phyloP scores from a whole-genome alignment of 2,888 invertebrate genomes.

The Conus canariensis region DNA sequence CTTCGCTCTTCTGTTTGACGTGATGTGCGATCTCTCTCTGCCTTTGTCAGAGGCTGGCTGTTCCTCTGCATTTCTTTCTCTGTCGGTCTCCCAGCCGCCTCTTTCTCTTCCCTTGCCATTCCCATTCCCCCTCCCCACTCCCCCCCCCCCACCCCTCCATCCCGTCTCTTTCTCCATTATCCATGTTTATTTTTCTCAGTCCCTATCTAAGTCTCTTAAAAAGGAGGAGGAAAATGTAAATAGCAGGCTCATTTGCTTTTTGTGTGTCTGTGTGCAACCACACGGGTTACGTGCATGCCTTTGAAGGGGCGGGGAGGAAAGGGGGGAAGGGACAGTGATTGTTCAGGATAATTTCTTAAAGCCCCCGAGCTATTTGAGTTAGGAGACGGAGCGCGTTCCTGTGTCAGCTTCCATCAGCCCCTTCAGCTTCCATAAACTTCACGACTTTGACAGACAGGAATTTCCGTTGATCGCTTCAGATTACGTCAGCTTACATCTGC shows the following conservation, averaged over 20 bases:
- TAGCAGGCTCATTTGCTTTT: too few relatives aligned
- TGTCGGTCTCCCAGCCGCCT: background rate
- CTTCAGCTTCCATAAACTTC: conserved; percentile 1
- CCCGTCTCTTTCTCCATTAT: too few relatives aligned
- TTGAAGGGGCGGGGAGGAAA: too few relatives aligned
- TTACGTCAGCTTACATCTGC: conserved; percentile 19
- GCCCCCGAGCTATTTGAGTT: background rate
- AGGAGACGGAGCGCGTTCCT: background rate
- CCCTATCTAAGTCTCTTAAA: too few relatives aligned
- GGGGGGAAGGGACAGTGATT: background rate
- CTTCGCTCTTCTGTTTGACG: too few relatives aligned
- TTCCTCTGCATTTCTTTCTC: background rate
- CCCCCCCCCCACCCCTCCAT: too few relatives aligned
- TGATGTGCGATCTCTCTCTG: background rate
- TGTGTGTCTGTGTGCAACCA: too few relatives aligned
- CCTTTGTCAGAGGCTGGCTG: background rate
- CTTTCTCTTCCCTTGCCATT: background rate
- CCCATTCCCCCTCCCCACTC: background rate
- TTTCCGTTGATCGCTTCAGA: background rate
- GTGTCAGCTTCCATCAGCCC: background rate
- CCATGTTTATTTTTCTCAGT: too few relatives aligned
- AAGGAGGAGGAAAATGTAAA: too few relatives aligned
- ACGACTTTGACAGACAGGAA: background rate
- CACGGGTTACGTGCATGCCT: too few relatives aligned
- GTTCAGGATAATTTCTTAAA: background rate